Percentiles rank a stretch among this genome's conserved stretches.
Conservation (phyloP, 2,113 vertebrate genomes). For the Hippolais icterina region DNA sequence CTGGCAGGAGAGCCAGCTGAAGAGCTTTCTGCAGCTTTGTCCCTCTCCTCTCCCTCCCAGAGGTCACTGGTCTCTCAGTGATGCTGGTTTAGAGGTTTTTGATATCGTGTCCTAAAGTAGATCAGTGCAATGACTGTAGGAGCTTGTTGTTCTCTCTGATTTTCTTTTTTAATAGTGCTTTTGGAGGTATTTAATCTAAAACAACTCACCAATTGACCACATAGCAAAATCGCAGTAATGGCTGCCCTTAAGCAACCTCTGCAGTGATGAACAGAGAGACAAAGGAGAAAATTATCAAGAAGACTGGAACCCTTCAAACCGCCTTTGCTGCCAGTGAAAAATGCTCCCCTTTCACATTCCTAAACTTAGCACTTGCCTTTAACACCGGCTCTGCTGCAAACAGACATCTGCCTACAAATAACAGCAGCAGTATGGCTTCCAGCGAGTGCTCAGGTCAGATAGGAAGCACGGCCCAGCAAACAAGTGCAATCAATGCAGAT, state of each 20-base stretch:
- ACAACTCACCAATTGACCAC: background rate
- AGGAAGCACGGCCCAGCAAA: slow-evolving; percentile 1
- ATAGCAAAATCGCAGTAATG: background rate
- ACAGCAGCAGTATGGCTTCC: background rate
- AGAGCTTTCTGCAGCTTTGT: background rate
- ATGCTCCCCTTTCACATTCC: slow-evolving; percentile 46
- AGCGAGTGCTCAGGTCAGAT: slow-evolving; percentile 29
- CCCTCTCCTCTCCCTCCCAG: background rate
- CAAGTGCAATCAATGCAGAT: slow-evolving; percentile 64
- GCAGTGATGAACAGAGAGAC: background rate
- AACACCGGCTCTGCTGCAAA: background rate
- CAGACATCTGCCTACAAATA: slow-evolving; percentile 29
- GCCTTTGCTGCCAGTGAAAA: slow-evolving; percentile 35
- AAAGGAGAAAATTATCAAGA: background rate
- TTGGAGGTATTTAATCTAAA: slow-evolving; percentile 4
- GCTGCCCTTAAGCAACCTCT: background rate
- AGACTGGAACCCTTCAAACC: background rate
- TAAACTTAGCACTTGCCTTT: background rate
- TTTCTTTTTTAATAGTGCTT: background rate
- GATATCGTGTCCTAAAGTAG: background rate
- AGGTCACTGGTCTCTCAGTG: background rate
- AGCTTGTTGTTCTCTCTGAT: background rate
- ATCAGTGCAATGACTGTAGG: background rate
- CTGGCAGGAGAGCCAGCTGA: background rate
- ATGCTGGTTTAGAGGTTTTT: background rate